Percentiles rank a stretch among this genome's conserved stretches.
Conservation (phyloP, 2,888 invertebrate genomes). For the Blastobasis lacticolella region DNA sequence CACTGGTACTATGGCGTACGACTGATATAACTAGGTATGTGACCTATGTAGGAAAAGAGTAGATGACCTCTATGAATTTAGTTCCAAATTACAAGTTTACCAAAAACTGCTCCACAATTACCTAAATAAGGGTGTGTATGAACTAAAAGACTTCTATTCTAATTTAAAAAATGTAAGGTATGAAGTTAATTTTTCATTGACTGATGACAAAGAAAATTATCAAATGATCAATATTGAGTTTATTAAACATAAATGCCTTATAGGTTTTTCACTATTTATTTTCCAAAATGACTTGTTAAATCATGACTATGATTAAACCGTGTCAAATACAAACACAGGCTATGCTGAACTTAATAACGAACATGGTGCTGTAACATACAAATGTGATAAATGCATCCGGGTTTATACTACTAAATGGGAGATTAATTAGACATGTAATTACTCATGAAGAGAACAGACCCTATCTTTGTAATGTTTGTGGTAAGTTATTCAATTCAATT, state of each 20-base stretch:
- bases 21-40: constrained; percentile 33
- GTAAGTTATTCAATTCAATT: no score
- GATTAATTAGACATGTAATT: constrained; percentile 31
- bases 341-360: constrained; percentile 14
- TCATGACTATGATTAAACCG: constrained; percentile 30
- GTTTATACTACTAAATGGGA: constrained; percentile 26
- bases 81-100: constrained; percentile 25
- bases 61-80: constrained; percentile 27
- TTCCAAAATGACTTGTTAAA: constrained; percentile 26
- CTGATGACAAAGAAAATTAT: constrained; percentile 11
- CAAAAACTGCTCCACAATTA: constrained; percentile 27
- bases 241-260: constrained; percentile 28
- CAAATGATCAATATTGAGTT: not conserved
- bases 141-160: constrained; percentile 18
- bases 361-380: constrained; percentile 21
- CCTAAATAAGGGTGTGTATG: constrained; percentile 11
- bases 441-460: constrained; percentile 37
- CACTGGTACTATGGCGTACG: no score
- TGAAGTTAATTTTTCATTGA: constrained; percentile 14
- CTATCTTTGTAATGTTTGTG: constrained; percentile 55
- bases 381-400: constrained; percentile 39
- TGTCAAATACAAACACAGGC: not conserved
- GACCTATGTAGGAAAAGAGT: constrained; percentile 28
- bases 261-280: constrained; percentile 27
- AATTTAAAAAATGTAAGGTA: constrained; percentile 11